Percentiles rank a stretch among this genome's conserved stretches.
These are phyloP conservation scores for Neocrepidodera transversa DNA, from an alignment of 2,888 invertebrate genomes.

Conservation along the genomic window DNA sequence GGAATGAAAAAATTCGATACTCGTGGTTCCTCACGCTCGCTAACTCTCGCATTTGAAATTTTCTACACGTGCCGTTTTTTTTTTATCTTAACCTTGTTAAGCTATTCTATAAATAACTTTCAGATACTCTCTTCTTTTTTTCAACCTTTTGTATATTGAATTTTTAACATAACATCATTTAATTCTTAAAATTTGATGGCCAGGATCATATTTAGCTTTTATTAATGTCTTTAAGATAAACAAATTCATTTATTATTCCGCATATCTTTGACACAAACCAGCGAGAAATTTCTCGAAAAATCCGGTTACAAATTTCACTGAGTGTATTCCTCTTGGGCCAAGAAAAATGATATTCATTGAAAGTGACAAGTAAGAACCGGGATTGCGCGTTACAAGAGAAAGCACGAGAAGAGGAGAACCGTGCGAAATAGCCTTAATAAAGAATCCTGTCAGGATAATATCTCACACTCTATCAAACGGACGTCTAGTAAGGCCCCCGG, in stretches of 20 bases:
- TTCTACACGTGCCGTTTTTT: too few species aligned
- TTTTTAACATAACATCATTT: too few species aligned
- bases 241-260: neutral
- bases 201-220: too few species aligned
- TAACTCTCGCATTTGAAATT: too few species aligned
- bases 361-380: slow-evolving; percentile 35
- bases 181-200: too few species aligned
- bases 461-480: slow-evolving; percentile 50
- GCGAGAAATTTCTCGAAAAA: slow-evolving; percentile 3
- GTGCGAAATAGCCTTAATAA: slow-evolving; percentile 49
- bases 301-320: slow-evolving; percentile 25
- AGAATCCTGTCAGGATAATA: slow-evolving; percentile 52
- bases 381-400: slow-evolving; percentile 20
- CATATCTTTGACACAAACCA: neutral
- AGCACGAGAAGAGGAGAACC: slow-evolving; percentile 21
- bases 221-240: neutral
- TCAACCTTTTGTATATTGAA: too few species aligned
- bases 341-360: slow-evolving; percentile 37
- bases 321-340: slow-evolving; percentile 20
- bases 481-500: slow-evolving; percentile 30
- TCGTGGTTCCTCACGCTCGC: too few species aligned
- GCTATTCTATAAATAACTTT: too few species aligned
- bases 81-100: too few species aligned
- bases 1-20: too few species aligned
- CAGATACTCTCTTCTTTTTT: too few species aligned